phyloP scores from a whole-genome alignment of 2,113 vertebrate genomes.

The Syrmaticus mikado region DNA sequence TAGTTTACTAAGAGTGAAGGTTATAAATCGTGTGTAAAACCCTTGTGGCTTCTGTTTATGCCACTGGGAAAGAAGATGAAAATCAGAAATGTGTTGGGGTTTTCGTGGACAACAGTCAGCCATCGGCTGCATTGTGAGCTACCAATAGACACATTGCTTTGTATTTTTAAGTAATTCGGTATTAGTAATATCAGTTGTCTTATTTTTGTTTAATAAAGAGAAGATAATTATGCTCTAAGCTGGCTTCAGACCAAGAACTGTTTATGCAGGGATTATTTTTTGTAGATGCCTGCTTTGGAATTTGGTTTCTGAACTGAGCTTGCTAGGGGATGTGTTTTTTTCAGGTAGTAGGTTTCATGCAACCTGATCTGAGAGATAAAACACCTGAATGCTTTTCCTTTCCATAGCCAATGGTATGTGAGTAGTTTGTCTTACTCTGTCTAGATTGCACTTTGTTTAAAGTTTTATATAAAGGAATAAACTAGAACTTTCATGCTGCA shows the following conservation, averaged over 20 bases:
- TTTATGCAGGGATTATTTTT: background rate
- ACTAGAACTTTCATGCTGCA: background rate
- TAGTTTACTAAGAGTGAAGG: background rate
- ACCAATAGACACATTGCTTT: background rate
- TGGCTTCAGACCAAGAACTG: background rate
- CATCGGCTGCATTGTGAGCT: background rate
- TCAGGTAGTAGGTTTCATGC: background rate
- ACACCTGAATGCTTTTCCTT: background rate
- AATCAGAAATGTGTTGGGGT: background rate
- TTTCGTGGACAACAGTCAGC: background rate
- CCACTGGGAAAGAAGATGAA: background rate
- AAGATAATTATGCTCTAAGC: background rate
- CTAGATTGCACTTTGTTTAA: background rate
- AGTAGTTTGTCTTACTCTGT: background rate
- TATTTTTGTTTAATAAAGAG: background rate
- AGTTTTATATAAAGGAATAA: background rate
- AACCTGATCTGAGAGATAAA: background rate
- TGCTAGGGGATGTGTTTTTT: background rate
- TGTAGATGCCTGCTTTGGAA: background rate
- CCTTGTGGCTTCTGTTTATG: background rate
- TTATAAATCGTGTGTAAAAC: background rate
- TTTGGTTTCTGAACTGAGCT: background rate
- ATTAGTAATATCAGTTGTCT: background rate
- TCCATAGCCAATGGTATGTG: background rate
- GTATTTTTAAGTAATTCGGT: background rate